A percentile compares a stretch with the other conserved stretches of the same genome.
phyloP scores from a whole-genome alignment of 2,888 invertebrate genomes.

The Teleogryllus oceanicus region DNA sequence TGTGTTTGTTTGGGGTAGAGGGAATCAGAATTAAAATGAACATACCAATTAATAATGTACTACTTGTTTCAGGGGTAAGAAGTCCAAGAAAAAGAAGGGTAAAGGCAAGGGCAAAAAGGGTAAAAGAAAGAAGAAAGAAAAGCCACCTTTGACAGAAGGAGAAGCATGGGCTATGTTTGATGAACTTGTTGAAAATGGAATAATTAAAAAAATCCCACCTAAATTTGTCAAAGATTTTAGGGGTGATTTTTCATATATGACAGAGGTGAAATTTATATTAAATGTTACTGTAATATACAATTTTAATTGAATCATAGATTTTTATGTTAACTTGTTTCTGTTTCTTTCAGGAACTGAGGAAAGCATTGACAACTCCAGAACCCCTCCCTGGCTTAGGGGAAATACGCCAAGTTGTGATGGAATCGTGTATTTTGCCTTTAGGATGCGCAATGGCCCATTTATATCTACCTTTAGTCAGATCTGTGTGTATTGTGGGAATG shows the following conservation, averaged over 20 bases:
- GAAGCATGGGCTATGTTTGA: constrained; percentile 64
- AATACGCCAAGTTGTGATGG: constrained; percentile 55
- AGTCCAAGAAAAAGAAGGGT: constrained; percentile 43
- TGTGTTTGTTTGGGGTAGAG: no score
- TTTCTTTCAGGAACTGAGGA: constrained; percentile 47
- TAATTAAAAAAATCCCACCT: constrained; percentile 61
- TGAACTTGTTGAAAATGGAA: constrained; percentile 64
- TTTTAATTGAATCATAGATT: no score
- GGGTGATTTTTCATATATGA: constrained; percentile 66
- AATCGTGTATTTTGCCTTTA: constrained; percentile 60
- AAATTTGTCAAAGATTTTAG: constrained; percentile 60
- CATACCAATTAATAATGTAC: background rate
- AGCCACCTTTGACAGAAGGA: constrained; percentile 63
- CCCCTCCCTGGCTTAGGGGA: constrained; percentile 59
- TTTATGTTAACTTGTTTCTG: no score
- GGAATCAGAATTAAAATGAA: no score
- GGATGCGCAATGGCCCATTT: constrained; percentile 45
- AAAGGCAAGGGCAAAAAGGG: constrained; percentile 46
- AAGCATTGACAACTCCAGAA: constrained; percentile 45
- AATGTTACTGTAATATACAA: no score
- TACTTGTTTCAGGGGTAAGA: constrained; percentile 34
- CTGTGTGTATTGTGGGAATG: constrained; percentile 69
- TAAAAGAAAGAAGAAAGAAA: constrained; percentile 50
- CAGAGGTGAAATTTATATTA: background rate
- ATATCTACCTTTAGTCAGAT: constrained; percentile 48